Evolutionary conservation across 2,113 vertebrate genomes (phyloP).

Genomic region (Gallinago media): DNA sequence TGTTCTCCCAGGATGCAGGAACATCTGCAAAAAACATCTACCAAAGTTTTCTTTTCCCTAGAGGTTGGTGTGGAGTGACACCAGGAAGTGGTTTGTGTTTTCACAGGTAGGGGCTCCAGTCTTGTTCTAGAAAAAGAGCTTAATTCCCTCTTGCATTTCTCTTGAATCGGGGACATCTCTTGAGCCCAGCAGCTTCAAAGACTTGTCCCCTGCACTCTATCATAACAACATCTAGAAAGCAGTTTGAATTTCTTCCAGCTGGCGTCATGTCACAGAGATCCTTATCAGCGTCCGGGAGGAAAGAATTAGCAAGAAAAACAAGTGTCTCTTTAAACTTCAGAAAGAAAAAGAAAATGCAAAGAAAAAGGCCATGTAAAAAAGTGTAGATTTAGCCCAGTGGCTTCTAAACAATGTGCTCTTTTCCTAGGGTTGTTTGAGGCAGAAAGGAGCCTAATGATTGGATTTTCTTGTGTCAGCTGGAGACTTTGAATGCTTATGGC

Average conservation of each 20-base stretch:
- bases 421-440: slow-evolving; percentile 43
- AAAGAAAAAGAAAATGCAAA: slow-evolving; percentile 37
- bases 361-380: slow-evolving; percentile 21
- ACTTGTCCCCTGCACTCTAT: slow-evolving; percentile 7
- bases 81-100: not conserved
- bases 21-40: not conserved
- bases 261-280: slow-evolving; percentile 48
- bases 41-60: not conserved
- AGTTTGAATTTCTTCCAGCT: slow-evolving; percentile 50
- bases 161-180: not conserved
- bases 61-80: not conserved
- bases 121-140: not conserved
- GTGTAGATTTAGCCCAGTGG: not conserved
- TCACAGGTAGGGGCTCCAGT: not conserved
- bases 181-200: slow-evolving; percentile 60
- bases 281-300: slow-evolving; percentile 34
- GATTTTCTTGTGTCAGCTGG: slow-evolving; percentile 5
- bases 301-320: slow-evolving; percentile 58
- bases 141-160: not conserved
- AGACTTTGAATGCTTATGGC: not conserved
- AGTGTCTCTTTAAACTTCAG: slow-evolving; percentile 43
- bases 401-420: not conserved
- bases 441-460: not conserved
- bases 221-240: slow-evolving; percentile 60
- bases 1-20: not conserved